phyloP scores from a whole-genome alignment of 2,797 vertebrate species.

The Neostethus bicornis region DNA sequence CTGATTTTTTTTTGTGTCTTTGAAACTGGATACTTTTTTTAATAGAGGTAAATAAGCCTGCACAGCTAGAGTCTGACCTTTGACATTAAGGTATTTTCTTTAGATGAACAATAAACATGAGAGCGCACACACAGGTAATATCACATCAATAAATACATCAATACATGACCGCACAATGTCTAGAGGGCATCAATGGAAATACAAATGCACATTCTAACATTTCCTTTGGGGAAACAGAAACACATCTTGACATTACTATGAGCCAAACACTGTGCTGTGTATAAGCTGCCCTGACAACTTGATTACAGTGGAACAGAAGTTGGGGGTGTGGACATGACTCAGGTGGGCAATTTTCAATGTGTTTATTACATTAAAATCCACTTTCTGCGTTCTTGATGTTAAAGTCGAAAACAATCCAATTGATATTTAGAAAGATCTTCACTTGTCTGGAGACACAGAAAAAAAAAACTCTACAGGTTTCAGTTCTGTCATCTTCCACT shows the following conservation, averaged over 20 bases:
- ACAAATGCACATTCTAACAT: conserved; percentile 9
- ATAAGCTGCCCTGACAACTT: conserved; percentile 60
- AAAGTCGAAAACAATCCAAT: conserved; percentile 14
- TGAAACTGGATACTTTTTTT: conserved; percentile 6
- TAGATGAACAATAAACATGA: conserved; percentile 12
- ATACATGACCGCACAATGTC: conserved; percentile 7
- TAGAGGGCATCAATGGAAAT: neutral
- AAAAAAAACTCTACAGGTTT: conserved; percentile 10
- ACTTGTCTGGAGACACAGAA: conserved; percentile 8
- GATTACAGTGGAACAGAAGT: neutral
- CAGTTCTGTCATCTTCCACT: no score
- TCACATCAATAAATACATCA: neutral
- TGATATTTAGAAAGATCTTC: conserved; percentile 18
- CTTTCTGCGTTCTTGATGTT: conserved; percentile 27
- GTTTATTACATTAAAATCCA: conserved; percentile 37
- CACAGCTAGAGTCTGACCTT: conserved; percentile 21
- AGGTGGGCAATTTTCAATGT: conserved; percentile 20
- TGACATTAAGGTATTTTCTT: conserved; percentile 23
- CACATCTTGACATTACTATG: conserved; percentile 51
- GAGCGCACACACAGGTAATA: conserved; percentile 11
- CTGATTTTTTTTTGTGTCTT: neutral
- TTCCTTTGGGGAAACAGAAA: conserved; percentile 20
- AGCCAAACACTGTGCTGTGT: conserved; percentile 32
- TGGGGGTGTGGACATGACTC: neutral
- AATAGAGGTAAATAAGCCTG: no score